Conservation (phyloP, 2,113 vertebrate genomes). For the Isichthys henryi region DNA sequence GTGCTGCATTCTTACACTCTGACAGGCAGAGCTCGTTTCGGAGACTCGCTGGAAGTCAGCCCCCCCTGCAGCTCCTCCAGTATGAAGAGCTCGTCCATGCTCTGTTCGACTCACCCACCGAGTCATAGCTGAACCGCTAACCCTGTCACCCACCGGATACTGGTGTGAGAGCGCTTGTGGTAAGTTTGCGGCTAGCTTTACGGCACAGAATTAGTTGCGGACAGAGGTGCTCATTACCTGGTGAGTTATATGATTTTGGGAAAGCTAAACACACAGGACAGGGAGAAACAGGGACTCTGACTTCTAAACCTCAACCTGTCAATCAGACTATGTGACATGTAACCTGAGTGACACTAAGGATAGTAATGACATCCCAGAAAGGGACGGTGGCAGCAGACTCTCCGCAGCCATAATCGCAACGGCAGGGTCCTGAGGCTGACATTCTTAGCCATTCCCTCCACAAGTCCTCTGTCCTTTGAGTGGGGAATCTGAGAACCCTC, state of each 20-base stretch:
- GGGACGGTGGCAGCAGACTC: not conserved
- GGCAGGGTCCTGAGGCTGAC: not conserved
- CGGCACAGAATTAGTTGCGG: not conserved
- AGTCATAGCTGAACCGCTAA: not conserved
- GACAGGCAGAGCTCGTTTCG: not conserved
- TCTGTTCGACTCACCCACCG: not conserved
- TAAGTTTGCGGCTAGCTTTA: not conserved
- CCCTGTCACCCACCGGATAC: not conserved
- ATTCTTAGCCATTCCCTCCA: not conserved
- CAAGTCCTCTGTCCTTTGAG: not conserved
- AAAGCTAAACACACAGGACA: not conserved
- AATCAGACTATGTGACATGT: not conserved
- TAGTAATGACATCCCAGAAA: not conserved
- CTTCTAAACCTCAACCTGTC: not conserved
- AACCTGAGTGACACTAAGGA: not conserved
- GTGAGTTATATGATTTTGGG: not conserved
- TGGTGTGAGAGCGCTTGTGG: not conserved
- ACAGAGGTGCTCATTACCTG: not conserved
- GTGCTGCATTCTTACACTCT: not conserved
- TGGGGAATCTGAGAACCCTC: not conserved
- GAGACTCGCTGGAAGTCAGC: not conserved
- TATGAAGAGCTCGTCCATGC: not conserved
- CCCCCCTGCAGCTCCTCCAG: not conserved
- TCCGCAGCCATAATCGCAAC: not conserved
- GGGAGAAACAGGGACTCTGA: not conserved